These are phyloP conservation scores for Turritopsis dohrnii DNA, from an alignment of 30 jellyfish, hydroid and myxozoan species.

Conservation along the genomic window DNA sequence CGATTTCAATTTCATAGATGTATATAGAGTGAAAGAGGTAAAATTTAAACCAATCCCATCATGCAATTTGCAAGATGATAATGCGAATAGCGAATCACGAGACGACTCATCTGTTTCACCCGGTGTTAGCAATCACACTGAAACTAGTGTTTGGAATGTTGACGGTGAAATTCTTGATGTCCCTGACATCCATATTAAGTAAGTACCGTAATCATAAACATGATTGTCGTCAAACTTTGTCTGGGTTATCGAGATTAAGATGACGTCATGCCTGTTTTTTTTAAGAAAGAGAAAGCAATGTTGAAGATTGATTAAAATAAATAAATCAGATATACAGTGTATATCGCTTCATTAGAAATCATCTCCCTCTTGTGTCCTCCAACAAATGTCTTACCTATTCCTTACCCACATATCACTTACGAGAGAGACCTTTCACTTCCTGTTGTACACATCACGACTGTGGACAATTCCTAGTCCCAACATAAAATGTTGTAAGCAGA, in stretches of 20 bases:
- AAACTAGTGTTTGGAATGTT: slow-evolving; percentile 83
- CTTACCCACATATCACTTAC: too few relatives aligned
- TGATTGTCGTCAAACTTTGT: background rate
- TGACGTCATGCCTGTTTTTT: background rate
- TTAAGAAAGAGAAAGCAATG: too few relatives aligned
- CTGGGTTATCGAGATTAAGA: background rate
- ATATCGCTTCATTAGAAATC: too few relatives aligned
- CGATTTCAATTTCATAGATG: slow-evolving; percentile 79
- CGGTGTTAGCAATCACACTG: background rate
- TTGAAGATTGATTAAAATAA: too few relatives aligned
- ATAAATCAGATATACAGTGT: too few relatives aligned
- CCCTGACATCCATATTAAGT: slow-evolving; percentile 64
- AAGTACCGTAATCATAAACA: background rate
- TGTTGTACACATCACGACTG: too few relatives aligned
- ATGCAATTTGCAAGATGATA: slow-evolving; percentile 15
- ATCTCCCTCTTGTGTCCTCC: too few relatives aligned
- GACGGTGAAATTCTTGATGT: slow-evolving; percentile 85
- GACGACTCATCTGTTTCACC: background rate
- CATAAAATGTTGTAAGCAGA: too few relatives aligned
- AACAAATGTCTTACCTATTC: too few relatives aligned
- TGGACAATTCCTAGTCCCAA: too few relatives aligned
- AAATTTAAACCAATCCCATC: slow-evolving; percentile 49
- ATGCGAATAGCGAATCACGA: background rate
- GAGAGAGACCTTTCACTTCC: too few relatives aligned
- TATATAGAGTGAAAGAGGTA: slow-evolving; percentile 80